Conservation (phyloP, 2,888 invertebrate genomes). For the Torymus tubicola region DNA sequence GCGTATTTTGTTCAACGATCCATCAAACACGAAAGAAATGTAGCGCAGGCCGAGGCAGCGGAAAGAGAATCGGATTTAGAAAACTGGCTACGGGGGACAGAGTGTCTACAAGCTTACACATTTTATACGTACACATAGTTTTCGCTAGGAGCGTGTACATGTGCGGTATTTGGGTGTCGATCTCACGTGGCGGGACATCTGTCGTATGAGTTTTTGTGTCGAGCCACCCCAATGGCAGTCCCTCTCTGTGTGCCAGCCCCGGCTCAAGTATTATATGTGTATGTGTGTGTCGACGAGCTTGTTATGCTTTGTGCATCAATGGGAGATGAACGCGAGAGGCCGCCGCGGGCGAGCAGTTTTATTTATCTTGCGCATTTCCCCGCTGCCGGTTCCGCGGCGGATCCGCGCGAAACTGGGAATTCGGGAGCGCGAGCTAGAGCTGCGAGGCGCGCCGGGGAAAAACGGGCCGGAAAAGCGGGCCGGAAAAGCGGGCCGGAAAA, state of each 20-base stretch:
- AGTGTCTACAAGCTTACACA: too few relatives aligned
- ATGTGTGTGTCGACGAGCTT: not conserved
- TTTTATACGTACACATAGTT: not conserved
- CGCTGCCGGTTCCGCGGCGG: too few relatives aligned
- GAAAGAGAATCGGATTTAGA: slow-evolving; percentile 34
- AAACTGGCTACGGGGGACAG: slow-evolving; percentile 11
- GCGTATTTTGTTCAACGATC: slow-evolving; percentile 31
- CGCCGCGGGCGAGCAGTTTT: not conserved
- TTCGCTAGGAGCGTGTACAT: not conserved
- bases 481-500: not conserved
- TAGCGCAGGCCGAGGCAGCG: not conserved
- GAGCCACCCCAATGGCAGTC: slow-evolving; percentile 14
- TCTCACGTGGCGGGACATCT: slow-evolving; percentile 75
- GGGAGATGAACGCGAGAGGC: not conserved
- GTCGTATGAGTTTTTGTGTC: slow-evolving; percentile 63
- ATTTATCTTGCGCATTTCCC: too few relatives aligned
- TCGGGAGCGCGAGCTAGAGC: too few relatives aligned
- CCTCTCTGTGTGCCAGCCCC: not conserved
- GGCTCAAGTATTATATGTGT: not conserved
- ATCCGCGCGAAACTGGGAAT: not conserved
- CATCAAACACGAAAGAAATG: slow-evolving; percentile 24
- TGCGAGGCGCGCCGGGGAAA: not conserved
- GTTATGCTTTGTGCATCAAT: not conserved
- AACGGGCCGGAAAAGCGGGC: not conserved
- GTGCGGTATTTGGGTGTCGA: slow-evolving; percentile 48